Conservation (phyloP, 23 tunicate species). For the Botrylloides violaceus region DNA sequence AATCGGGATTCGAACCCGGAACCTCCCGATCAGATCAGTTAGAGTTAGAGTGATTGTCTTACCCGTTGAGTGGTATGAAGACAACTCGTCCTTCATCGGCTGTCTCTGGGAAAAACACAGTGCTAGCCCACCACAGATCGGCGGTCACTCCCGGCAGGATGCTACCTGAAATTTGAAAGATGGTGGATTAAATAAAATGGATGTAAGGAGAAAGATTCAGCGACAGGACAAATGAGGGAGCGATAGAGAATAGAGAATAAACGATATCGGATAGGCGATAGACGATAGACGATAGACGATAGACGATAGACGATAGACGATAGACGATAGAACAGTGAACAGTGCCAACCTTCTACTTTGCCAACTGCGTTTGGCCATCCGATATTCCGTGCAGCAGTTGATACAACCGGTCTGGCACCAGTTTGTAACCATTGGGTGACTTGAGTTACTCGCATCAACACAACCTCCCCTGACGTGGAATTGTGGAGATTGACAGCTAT, state of each 20-base stretch:
- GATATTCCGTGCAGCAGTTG: constrained; percentile 35
- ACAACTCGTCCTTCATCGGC: constrained; percentile 47
- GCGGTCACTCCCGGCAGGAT: constrained; percentile 36
- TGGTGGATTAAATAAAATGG: no score
- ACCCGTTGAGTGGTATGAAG: constrained; percentile 46
- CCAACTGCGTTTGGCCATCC: constrained; percentile 82
- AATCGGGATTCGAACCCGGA: no score
- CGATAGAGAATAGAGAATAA: no score
- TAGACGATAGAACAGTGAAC: no score
- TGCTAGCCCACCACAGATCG: constrained; percentile 64
- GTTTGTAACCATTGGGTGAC: constrained; percentile 45
- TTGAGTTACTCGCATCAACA: constrained; percentile 31
- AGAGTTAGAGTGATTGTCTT: no score
- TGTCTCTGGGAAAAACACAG: constrained; percentile 38
- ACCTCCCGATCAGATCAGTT: no score
- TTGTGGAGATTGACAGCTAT: constrained; percentile 64
- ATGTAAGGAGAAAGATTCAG: no score
- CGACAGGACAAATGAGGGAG: no score
- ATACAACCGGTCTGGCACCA: neutral
- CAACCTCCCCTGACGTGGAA: constrained; percentile 11
- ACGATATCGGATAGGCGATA: no score
- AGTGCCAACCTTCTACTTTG: constrained; percentile 75
- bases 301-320: no score
- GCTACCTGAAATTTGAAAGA: constrained; percentile 60
- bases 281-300: no score